Evolutionary conservation across 2,888 invertebrate genomes (phyloP).

Genomic region (Amitus sp.): DNA sequence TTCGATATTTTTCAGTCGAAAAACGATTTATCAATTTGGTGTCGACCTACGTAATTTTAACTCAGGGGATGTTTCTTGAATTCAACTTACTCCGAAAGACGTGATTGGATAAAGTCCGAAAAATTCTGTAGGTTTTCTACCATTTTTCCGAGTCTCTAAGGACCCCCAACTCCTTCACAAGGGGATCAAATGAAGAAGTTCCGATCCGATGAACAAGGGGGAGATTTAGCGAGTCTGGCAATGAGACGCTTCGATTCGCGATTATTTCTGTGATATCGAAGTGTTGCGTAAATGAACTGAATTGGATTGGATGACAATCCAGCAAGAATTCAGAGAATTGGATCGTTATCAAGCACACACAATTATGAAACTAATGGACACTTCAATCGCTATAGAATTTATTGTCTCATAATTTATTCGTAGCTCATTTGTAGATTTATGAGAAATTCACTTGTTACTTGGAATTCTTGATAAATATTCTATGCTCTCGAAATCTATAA

Average conservation of each 20-base stretch:
- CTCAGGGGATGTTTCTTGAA: slow-evolving; percentile 22
- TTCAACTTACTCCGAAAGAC: background rate
- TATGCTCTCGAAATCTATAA: too few relatives aligned
- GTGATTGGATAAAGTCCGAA: background rate
- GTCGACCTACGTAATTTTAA: too few relatives aligned
- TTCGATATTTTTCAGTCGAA: too few relatives aligned
- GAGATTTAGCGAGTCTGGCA: background rate
- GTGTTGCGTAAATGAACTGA: background rate
- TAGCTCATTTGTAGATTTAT: too few relatives aligned
- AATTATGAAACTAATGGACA: background rate
- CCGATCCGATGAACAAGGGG: background rate
- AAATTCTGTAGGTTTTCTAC: background rate
- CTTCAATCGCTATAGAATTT: too few relatives aligned
- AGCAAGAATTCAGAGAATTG: background rate
- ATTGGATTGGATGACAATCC: too few relatives aligned
- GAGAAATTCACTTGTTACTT: too few relatives aligned
- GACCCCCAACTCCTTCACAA: background rate
- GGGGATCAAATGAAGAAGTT: background rate
- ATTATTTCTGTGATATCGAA: background rate
- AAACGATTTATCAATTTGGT: too few relatives aligned
- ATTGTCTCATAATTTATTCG: too few relatives aligned
- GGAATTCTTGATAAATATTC: too few relatives aligned
- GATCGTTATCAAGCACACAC: background rate
- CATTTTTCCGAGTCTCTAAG: background rate
- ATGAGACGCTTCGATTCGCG: background rate